Percentiles rank a stretch among this genome's conserved stretches.
These are phyloP conservation scores for Papilio glaucus DNA, from an alignment of 1,140 invertebrate species.

Conservation along the genomic window DNA sequence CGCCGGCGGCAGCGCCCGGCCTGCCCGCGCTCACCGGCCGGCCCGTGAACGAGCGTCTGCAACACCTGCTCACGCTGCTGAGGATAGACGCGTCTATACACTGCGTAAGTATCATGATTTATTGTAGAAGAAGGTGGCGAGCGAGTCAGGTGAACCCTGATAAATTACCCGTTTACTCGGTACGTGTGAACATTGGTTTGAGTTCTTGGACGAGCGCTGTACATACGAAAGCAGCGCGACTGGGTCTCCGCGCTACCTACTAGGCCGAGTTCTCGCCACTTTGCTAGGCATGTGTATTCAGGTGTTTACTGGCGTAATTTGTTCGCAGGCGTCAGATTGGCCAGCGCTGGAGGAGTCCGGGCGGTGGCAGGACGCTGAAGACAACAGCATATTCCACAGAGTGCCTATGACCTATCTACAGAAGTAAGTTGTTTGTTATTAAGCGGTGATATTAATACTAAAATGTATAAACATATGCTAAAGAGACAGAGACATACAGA, in stretches of 20 bases:
- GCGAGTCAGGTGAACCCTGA: no score
- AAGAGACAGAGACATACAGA: no score
- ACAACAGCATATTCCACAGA: conserved; percentile 53
- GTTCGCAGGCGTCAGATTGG: conserved; percentile 61
- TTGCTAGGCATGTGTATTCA: no score
- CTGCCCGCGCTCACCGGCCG: conserved; percentile 42
- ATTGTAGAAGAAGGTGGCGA: no score
- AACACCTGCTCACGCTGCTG: conserved; percentile 69
- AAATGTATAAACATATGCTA: no score
- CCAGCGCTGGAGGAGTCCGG: conserved; percentile 54
- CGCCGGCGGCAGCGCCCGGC: conserved; percentile 46
- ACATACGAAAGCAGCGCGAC: no score
- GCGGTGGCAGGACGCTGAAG: conserved; percentile 49
- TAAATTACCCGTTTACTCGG: no score
- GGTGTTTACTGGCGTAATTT: neutral
- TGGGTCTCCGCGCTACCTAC: no score
- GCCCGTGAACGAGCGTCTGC: conserved; percentile 59
- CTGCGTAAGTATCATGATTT: conserved; percentile 67
- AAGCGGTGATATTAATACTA: no score
- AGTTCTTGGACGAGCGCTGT: no score
- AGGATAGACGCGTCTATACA: conserved; percentile 70
- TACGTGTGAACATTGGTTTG: no score
- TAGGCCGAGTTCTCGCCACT: no score
- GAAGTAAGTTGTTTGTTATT: conserved; percentile 49
- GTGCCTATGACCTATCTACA: conserved; percentile 60